Evolutionary conservation across 2,888 invertebrate species (phyloP), one percentile per base, ranked within the genome.

Genomic region (Apodemia hepburni): DNA sequence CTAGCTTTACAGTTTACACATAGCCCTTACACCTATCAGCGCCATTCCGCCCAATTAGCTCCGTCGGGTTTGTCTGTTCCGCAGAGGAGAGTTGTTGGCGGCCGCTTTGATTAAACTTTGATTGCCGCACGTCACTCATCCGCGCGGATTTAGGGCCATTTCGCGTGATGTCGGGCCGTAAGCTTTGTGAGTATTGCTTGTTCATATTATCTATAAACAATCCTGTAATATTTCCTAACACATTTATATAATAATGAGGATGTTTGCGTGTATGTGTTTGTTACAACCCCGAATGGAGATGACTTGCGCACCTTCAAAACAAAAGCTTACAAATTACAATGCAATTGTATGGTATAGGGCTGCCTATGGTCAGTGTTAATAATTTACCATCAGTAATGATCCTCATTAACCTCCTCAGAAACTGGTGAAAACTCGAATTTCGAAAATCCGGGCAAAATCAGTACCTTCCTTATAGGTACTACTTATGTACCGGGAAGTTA

Each of bases 61-160:
- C 70, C 77, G 72, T 73, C 75, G 78, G 74, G 80, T 77, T 76
- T 76, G 82, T 75, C 78, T 79, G 80, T 77, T 75, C 78, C 75
- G 73, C 82, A 81, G 81, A 80, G 78, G 80, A 76, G 45, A 45
- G 45, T n/a, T 45, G 76, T 75, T 75, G 82, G 79, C 81, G 80
- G 82, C 79, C 76, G 87, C 84, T 88, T 86, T 87, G 87, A 88
- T 89, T 87, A 84, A 82, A 84, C 79, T 84, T 84, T 86, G 87
- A 90, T 90, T 88, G 83, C 83, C 77, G 78, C 72, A 82, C 81
- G 87, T 84, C 87, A 84, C 78, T 84, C 84, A 74, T 71, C 76
- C 74, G 78, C 77, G 76, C 76, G 75, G 71, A 76, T 72, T 61
- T 38, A 17, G 64, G 64, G 66, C 67, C 75, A 73, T 76, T 70